phyloP scores from a whole-genome alignment of 2,113 vertebrate genomes.

The Lampris incognitus region DNA sequence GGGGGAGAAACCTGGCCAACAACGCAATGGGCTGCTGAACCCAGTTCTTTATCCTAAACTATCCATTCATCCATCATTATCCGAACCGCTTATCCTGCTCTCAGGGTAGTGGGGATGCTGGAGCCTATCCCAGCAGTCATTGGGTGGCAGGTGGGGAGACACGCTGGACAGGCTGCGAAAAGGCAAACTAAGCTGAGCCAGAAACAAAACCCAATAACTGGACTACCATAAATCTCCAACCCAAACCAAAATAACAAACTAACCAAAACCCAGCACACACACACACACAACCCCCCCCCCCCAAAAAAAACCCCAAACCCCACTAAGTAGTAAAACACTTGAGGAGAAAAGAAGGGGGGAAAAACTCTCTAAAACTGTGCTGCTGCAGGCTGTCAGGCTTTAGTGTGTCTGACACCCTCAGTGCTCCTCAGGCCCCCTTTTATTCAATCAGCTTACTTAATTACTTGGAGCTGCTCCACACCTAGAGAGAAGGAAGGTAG shows the following conservation, averaged over 20 bases:
- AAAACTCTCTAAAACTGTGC: background rate
- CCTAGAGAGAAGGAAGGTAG: background rate
- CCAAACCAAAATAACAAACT: background rate
- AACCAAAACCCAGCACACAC: background rate
- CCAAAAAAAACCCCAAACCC: too few species aligned
- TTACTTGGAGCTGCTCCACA: background rate
- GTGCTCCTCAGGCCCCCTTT: background rate
- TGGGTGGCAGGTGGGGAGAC: too few species aligned
- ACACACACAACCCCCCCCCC: background rate
- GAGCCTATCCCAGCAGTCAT: too few species aligned
- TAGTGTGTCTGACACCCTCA: background rate
- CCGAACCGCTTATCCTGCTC: too few species aligned
- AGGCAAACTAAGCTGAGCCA: background rate
- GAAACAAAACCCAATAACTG: background rate
- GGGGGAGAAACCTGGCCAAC: background rate
- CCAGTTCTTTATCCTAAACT: background rate
- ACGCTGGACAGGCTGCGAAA: background rate
- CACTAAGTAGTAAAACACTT: background rate
- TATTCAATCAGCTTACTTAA: background rate
- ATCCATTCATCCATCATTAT: background rate
- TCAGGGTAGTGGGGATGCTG: too few species aligned
- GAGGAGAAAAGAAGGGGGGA: background rate
- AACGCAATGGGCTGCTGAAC: background rate
- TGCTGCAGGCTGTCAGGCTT: background rate
- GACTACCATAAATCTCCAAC: background rate